phyloP scores from a whole-genome alignment of 2,888 invertebrate species.

The Electrophaes corylata region DNA sequence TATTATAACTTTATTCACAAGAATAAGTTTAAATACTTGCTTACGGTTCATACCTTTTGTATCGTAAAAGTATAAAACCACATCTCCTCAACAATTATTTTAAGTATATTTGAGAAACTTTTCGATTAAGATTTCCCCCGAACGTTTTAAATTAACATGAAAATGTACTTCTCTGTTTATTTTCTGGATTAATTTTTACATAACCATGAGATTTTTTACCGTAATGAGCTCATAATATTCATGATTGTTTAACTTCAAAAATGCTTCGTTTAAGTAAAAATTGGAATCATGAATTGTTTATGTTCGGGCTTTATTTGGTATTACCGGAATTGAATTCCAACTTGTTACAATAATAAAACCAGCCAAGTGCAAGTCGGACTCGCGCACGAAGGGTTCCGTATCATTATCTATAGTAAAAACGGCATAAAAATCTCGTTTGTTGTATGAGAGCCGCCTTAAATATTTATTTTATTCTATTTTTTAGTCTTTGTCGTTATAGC shows the following conservation, averaged over 20 bases:
- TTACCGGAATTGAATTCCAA: background rate
- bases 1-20: too few species aligned
- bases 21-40: background rate
- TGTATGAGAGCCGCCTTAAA: too few species aligned
- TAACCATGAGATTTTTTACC: slow-evolving; percentile 49
- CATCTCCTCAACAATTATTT: slow-evolving; percentile 6
- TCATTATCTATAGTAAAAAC: too few species aligned
- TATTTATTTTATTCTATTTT: too few species aligned
- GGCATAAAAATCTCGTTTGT: too few species aligned
- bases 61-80: background rate
- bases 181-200: slow-evolving; percentile 53
- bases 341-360: background rate
- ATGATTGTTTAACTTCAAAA: slow-evolving; percentile 36
- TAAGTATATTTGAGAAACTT: slow-evolving; percentile 48
- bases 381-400: too few species aligned
- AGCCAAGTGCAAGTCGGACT: too few species aligned
- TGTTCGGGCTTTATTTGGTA: slow-evolving; percentile 7
- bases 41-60: background rate
- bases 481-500: too few species aligned
- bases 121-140: slow-evolving; percentile 56
- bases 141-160: slow-evolving; percentile 55
- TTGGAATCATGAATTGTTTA: slow-evolving; percentile 31
- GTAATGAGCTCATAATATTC: slow-evolving; percentile 49
- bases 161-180: slow-evolving; percentile 60
- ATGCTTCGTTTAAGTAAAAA: slow-evolving; percentile 33